phyloP scores from a whole-genome alignment of 2,797 vertebrate species.

The Propithecus deckenii region DNA sequence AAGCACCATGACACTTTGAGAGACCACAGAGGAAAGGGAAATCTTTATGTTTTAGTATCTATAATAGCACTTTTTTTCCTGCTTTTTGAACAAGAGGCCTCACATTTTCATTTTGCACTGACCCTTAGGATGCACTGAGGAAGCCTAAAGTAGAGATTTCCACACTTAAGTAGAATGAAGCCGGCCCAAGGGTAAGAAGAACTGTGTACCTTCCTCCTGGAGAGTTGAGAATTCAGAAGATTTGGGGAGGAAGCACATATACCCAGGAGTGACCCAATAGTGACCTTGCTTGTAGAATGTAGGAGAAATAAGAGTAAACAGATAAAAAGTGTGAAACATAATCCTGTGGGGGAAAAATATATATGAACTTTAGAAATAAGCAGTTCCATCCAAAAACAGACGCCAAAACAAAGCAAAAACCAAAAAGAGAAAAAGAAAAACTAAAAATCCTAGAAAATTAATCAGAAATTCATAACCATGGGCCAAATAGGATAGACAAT shows the following conservation, averaged over 20 bases:
- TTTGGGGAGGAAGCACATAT: not conserved
- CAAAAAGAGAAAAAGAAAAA: not conserved
- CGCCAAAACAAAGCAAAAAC: not conserved
- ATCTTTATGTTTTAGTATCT: not conserved
- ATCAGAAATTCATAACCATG: not conserved
- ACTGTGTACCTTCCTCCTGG: not conserved
- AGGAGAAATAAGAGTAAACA: not conserved
- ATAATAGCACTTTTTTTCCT: not conserved
- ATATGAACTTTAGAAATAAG: not conserved
- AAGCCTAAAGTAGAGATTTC: not conserved
- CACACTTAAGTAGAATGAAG: not conserved
- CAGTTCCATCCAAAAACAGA: not conserved
- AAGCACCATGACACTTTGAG: not conserved
- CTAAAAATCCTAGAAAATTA: not conserved
- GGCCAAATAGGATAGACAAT: slow-evolving; percentile 56
- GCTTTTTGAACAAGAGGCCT: not conserved
- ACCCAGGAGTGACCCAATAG: not conserved
- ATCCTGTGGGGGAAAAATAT: not conserved
- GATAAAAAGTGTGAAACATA: not conserved
- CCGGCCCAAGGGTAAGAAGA: not conserved
- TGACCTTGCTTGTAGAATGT: not conserved
- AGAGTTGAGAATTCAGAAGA: not conserved
- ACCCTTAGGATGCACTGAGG: not conserved
- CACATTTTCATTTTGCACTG: not conserved
- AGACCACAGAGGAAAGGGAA: not conserved